Base-by-base conservation (phyloP, 2,113 vertebrate species). In the Emydura subglobosa region DNA sequence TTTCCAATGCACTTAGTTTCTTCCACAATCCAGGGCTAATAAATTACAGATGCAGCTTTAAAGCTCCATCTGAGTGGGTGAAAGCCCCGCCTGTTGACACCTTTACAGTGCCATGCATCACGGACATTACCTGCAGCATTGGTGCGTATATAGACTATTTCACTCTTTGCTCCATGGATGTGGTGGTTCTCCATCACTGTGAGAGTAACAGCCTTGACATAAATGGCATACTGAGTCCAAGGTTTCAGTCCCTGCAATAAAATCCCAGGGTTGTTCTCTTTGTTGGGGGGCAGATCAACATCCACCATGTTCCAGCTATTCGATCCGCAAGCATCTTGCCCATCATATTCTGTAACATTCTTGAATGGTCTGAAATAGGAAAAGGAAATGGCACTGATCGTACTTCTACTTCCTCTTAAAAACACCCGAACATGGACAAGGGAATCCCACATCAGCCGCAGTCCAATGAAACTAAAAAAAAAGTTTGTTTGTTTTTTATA, bases 221-320 rank as follows among this genome's bases (percentile, higher is more conserved):
- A 99, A 93, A 99, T 98, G 13, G 99, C 99, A 1, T 99, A 99
- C 83, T 99, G 99, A 11, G 99, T 99, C 99, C 99, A 99, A 83
- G 99, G 99, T 96, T 99, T 99, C 83, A 99, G 97, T 0, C 99
- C 98, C 2, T 98, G 98, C 90, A 99, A 98, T 1, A 98, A 94
- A 82, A 99, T 98, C n/a, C 98, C 99, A 1, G 99, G 99, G 72
- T 99, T 98, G 17, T 92, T 84, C 5, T 98, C 98, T 94, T 99
- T 98, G 85, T 99, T 99, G 0, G 96, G 97, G 59, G 99, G 99
- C 6, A 99, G 98, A 96, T 99, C 99, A 86, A 99, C 99, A 1
- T 99, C 99, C n/a, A 99, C 99, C 99, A 99, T 99, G 98, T 99
- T 99, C 99, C 99, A 99, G 98, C 99, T 99, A 92, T 99, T 99